A percentile compares a stretch with the other conserved stretches of the same genome.
Evolutionary conservation across 1,140 invertebrate genomes (phyloP).

Genomic region (Radopholus similis): DNA sequence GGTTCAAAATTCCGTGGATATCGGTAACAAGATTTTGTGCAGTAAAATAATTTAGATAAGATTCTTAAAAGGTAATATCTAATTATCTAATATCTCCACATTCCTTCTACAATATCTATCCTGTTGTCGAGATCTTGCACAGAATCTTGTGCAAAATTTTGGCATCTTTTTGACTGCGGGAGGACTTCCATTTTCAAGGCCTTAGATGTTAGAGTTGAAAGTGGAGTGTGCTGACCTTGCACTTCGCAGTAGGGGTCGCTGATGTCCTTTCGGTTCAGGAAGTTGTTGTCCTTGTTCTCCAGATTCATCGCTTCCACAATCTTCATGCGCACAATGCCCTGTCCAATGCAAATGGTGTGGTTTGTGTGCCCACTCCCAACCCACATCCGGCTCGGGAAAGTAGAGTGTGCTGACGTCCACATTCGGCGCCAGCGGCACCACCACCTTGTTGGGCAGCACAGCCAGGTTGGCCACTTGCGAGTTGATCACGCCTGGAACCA

Average conservation of each 20-base stretch:
- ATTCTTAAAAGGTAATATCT: no score
- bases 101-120: no score
- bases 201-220: neutral
- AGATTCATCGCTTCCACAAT: constrained; percentile 56
- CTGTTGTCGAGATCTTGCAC: no score
- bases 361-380: constrained; percentile 5
- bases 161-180: no score
- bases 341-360: constrained; percentile 8
- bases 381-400: constrained; percentile 58
- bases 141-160: no score
- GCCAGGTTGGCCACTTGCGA: constrained; percentile 49
- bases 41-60: no score
- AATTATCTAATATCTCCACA: no score
- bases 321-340: constrained; percentile 57
- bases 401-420: constrained; percentile 56
- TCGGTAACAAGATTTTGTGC: no score
- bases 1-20: no score
- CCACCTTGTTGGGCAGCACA: constrained; percentile 57
- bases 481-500: no score
- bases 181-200: no score
- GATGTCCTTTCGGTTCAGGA: constrained; percentile 50
- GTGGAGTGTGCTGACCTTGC: constrained; percentile 42
- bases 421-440: constrained; percentile 54
- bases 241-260: constrained; percentile 57
- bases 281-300: constrained; percentile 54